A percentile compares a stretch with the other conserved stretches of the same genome.
These are phyloP conservation scores for Podabrus alpinus DNA, from an alignment of 2,888 invertebrate genomes.

Conservation along the genomic window DNA sequence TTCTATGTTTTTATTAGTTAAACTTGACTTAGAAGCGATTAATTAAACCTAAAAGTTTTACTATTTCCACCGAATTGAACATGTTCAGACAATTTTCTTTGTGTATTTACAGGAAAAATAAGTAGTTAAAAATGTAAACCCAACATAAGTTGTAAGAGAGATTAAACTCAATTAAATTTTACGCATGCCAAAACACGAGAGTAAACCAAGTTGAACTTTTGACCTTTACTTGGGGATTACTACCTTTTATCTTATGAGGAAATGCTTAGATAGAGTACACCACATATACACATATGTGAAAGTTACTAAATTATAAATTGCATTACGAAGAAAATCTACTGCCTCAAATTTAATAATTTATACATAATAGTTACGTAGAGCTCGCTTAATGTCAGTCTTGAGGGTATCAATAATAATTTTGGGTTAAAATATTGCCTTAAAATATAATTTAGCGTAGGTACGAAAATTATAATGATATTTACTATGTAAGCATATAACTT, in stretches of 20 bases:
- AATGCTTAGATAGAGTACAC: constrained; percentile 7
- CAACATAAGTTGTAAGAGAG: background rate
- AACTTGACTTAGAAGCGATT: background rate
- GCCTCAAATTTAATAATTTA: constrained; percentile 15
- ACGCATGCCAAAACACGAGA: constrained; percentile 19
- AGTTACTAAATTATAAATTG: constrained; percentile 16
- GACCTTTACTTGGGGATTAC: constrained; percentile 11
- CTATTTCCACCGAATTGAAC: background rate
- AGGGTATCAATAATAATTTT: constrained; percentile 17
- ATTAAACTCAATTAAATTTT: constrained; percentile 17
- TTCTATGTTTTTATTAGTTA: too few relatives aligned
- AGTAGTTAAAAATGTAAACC: background rate
- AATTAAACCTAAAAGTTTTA: background rate
- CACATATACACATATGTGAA: constrained; percentile 7
- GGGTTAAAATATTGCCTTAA: constrained; percentile 3
- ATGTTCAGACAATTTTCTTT: background rate
- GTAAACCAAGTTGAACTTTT: constrained; percentile 7
- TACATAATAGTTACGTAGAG: constrained; percentile 13
- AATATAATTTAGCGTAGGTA: background rate
- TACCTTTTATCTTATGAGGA: constrained; percentile 14
- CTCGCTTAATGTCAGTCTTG: constrained; percentile 12
- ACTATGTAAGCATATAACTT: background rate
- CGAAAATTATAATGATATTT: background rate
- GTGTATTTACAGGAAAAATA: background rate
- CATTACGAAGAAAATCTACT: constrained; percentile 7